Percentiles rank a stretch among this genome's conserved stretches.
Evolutionary conservation across 2,797 vertebrate species (phyloP).

Genomic region (Odontamblyopus lacepedii): DNA sequence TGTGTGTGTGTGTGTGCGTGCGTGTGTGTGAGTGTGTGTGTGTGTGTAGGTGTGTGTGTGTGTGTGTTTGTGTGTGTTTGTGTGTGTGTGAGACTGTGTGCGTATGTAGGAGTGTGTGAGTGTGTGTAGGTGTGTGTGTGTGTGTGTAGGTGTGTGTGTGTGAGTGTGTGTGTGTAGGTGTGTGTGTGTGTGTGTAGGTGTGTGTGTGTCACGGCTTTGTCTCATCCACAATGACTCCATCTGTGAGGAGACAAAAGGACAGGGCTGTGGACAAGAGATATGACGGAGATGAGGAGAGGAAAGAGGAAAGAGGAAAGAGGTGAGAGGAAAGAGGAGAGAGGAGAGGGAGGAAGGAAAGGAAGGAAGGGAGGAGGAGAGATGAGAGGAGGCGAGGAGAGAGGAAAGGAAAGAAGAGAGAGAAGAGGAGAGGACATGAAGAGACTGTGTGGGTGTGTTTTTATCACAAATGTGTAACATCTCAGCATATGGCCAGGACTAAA

Average conservation of each 20-base stretch:
- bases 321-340: neutral
- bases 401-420: neutral
- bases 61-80: neutral
- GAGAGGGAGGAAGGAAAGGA: neutral
- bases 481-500: no score
- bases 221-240: constrained; percentile 58
- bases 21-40: no score
- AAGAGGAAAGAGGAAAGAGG: no score
- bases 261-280: constrained; percentile 61
- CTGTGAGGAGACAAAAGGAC: constrained; percentile 62
- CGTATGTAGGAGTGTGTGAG: neutral
- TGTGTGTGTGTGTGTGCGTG: no score
- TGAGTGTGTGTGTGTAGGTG: no score
- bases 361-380: neutral
- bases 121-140: constrained; percentile 32
- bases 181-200: no score
- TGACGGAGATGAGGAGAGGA: constrained; percentile 20
- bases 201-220: constrained; percentile 28
- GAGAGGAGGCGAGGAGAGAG: neutral
- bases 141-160: no score
- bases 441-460: no score
- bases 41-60: neutral
- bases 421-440: neutral
- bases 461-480: no score
- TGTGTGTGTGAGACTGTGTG: neutral